Conservation (phyloP, 2,797 vertebrate species). For the Eospalax fontanierii region DNA sequence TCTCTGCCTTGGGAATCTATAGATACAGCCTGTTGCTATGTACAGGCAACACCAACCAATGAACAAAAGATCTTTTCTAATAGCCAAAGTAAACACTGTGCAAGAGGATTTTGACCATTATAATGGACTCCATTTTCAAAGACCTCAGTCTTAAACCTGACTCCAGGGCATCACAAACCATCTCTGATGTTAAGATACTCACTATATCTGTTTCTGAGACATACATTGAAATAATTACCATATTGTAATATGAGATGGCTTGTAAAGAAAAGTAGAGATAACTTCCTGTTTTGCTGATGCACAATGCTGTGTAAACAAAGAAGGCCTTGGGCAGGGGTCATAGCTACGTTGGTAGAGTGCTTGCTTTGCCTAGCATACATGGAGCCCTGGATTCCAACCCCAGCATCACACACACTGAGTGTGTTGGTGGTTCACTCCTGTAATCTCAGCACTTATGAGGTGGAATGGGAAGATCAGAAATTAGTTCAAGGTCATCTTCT, state of each 20-base stretch:
- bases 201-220: background rate
- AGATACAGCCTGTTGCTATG: background rate
- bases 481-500: too few species aligned
- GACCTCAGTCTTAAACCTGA: background rate
- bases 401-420: too few species aligned
- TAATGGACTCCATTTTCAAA: slow-evolving; percentile 11
- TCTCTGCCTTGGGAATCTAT: background rate
- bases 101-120: background rate
- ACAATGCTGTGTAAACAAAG: background rate
- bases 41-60: background rate
- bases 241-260: background rate
- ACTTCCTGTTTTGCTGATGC: background rate
- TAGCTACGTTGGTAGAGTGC: too few species aligned
- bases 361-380: too few species aligned
- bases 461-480: too few species aligned
- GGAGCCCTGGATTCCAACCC: too few species aligned
- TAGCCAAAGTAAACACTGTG: background rate
- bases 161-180: background rate
- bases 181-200: background rate
- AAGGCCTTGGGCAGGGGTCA: background rate
- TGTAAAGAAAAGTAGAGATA: background rate
- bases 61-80: background rate
- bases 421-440: too few species aligned
- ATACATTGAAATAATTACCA: background rate
- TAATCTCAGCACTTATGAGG: too few species aligned